Evolutionary conservation across 2,113 vertebrate genomes (phyloP).

Genomic region (Anthoscopus minutus): DNA sequence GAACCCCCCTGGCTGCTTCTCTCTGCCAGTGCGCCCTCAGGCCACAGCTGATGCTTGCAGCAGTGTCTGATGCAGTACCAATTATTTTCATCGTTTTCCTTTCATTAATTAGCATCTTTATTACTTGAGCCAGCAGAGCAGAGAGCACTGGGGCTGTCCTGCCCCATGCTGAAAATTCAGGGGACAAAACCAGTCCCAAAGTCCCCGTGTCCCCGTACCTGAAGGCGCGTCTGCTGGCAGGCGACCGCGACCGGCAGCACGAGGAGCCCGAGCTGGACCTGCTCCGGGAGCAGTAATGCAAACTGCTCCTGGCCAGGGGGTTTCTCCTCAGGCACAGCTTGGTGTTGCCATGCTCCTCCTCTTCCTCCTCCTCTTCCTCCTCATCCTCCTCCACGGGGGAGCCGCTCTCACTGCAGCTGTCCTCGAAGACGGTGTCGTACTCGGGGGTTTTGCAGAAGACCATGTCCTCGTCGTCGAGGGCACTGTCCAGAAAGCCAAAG

Average conservation of each 20-base stretch:
- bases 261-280: slow-evolving; percentile 73
- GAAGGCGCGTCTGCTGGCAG: slow-evolving; percentile 77
- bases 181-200: not conserved
- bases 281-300: slow-evolving; percentile 67
- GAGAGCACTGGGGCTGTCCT: not conserved
- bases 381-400: slow-evolving; percentile 64
- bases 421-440: slow-evolving; percentile 74
- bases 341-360: slow-evolving; percentile 41
- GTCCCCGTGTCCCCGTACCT: slow-evolving; percentile 68
- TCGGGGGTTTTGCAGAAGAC: slow-evolving; percentile 69
- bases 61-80: not conserved
- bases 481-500: slow-evolving; percentile 75
- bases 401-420: slow-evolving; percentile 73
- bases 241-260: slow-evolving; percentile 79
- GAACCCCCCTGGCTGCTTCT: not conserved
- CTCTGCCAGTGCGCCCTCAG: not conserved
- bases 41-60: not conserved
- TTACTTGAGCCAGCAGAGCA: not conserved
- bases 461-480: slow-evolving; percentile 66
- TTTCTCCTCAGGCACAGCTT: slow-evolving; percentile 71
- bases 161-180: not conserved
- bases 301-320: slow-evolving; percentile 59
- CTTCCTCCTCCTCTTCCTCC: slow-evolving; percentile 41
- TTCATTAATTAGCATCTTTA: not conserved
- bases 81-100: not conserved